Base-by-base conservation (phyloP, 2,113 vertebrate genomes). In the Speoplatyrhinus poulsoni region DNA sequence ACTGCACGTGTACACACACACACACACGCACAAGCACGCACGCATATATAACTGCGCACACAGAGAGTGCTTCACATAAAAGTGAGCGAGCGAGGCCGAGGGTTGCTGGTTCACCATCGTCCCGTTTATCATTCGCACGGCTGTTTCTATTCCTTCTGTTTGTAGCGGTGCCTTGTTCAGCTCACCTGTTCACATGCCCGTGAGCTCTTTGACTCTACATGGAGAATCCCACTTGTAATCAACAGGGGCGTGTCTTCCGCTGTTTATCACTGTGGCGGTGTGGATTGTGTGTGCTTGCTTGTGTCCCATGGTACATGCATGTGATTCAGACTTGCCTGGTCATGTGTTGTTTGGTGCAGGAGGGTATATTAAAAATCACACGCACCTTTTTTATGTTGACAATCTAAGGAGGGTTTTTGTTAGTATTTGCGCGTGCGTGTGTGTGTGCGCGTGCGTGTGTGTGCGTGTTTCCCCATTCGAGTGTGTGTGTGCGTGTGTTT, bases 251-350 rank as follows among this genome's bases (percentile, higher is more conserved):
- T 79, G 84, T 82, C 73, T 84, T 89, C 86, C 75, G 64, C 82
- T 89, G 83, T 89, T 89, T 88, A 77, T 77, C 49, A 2, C 77
- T 50, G 67, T 70, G 69, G 62, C 36, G 47, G 56, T 60, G 56
- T 52, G 65, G 74, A 58, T 84, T 77, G 47, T 1, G 77, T 46
- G 64, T 70, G 69, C 60, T 33, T 52, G 54, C 59, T 33, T 47
- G 65, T 71, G 58, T 82, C 87, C 83, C 83, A 59, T 70, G 83
- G 68, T 71, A 58, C 73, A 59, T 55, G 49, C 55, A 33, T 72
- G 73, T 84, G 88, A 89, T 62, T 83, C 85, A 74, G 50, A 75
- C 87, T 63, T 87, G 83, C 74, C 90, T 74, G 83, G 74, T 90
- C 88, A 76, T 88, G 87, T 75, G 52, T 68, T 64, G 69, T 76